A percentile compares a stretch with the other conserved stretches of the same genome.
These are phyloP conservation scores for Scomber scombrus DNA, from an alignment of 2,113 vertebrate genomes.

Conservation along the genomic window DNA sequence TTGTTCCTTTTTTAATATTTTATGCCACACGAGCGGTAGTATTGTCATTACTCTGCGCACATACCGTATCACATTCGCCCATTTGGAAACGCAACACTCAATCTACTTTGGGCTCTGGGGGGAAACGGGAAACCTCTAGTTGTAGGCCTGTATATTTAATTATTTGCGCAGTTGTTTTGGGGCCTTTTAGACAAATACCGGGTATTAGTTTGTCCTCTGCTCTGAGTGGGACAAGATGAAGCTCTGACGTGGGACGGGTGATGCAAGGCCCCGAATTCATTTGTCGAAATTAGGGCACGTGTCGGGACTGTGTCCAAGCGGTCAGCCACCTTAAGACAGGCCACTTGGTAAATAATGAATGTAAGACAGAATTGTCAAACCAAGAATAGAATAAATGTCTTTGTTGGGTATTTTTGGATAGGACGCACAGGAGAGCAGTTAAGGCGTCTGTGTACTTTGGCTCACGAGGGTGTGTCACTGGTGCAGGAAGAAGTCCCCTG, in stretches of 20 bases:
- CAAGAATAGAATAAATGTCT: slow-evolving; percentile 32
- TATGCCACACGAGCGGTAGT: slow-evolving; percentile 79
- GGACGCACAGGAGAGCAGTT: slow-evolving; percentile 2
- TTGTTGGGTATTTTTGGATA: slow-evolving; percentile 12
- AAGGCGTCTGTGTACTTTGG: slow-evolving; percentile 34
- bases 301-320: slow-evolving; percentile 31
- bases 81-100: slow-evolving; percentile 82
- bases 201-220: slow-evolving; percentile 44
- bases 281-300: slow-evolving; percentile 54
- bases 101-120: slow-evolving; percentile 65
- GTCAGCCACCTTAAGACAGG: slow-evolving; percentile 31
- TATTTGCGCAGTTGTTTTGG: slow-evolving; percentile 63
- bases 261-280: slow-evolving; percentile 45
- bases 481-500: slow-evolving; percentile 65
- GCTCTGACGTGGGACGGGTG: slow-evolving; percentile 52
- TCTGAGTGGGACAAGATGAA: slow-evolving; percentile 19
- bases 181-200: slow-evolving; percentile 65
- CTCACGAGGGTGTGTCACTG: slow-evolving; percentile 74
- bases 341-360: slow-evolving; percentile 67
- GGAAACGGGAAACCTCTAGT: slow-evolving; percentile 80
- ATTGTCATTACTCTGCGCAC: slow-evolving; percentile 81
- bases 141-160: slow-evolving; percentile 77
- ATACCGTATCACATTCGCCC: slow-evolving; percentile 81
- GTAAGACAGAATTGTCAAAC: slow-evolving; percentile 48
- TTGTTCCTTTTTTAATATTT: slow-evolving; percentile 87